Base-by-base conservation (phyloP, 1,140 invertebrate species). In the silkworm (Bombyx mori) region DNA sequence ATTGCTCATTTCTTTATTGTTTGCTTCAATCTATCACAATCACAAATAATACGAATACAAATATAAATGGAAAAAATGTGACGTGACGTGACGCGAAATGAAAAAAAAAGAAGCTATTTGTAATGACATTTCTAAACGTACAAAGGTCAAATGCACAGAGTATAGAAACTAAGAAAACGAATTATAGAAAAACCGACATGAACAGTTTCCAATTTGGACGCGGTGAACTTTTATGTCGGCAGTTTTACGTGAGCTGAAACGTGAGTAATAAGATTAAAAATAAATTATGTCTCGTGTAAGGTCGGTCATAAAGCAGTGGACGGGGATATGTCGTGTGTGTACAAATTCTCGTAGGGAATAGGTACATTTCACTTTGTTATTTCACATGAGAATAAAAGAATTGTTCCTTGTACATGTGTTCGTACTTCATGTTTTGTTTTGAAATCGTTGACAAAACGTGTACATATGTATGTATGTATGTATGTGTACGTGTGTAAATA, bases 241-340 rank as follows among this genome's bases (percentile, higher is more conserved):
- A 63, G 71, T 65, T 58, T 75, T 79, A 84, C 81, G 79, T 84
- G 79, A 84, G 73, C 71, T 77, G 79, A 76, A 80, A 82, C 70
- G 62, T 68, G 69, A 79, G 73, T 73, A 79, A 80, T 75, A 65
- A 76, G 76, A 80, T 84, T 82, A 80, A 82, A 83, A 76, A 84
- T 75, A 69, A 77, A 73, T 74, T 74, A 74, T 74, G 68, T 69
- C 66, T 56, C 52, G 62, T 63, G 58, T 62, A 68, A 68, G 62
- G 62, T 63, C 55, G 52, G 61, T 46, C 57, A 58, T 71, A 71
- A 69, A 73, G 44, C 18, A 44, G n/a, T 35, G 26, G 26, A 35
- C 26, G 26, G 26, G 26, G 26, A 35, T 35, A 35, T 35, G 26
- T 35, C 26, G 26, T 35, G 26, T 35, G 26, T 35, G 26, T 35